Evolutionary conservation across 64 coral and sea anemone genomes (phyloP), one percentile per base, ranked within the genome.

Genomic region (Pocillopora verrucosa): DNA sequence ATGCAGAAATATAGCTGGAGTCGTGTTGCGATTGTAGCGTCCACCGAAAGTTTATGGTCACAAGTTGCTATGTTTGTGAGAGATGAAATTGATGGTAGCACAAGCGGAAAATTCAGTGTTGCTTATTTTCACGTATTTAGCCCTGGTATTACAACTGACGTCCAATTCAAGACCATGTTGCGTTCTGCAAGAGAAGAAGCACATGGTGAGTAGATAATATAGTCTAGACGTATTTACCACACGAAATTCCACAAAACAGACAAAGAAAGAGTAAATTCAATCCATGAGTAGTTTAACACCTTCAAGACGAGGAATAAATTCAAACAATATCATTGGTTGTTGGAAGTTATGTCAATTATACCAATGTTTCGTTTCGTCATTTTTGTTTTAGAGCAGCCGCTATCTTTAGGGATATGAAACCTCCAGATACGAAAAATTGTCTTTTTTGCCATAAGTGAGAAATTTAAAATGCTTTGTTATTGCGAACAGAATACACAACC

Each of bases 41-140:
- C 94, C 3, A 96, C 91, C 11, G 94, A 96, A 22, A 87, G 82
- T 45, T 3, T 96, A 7, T 96, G 87, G 87, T 80, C 94, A 16
- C 90, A 96, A 75, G 62, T 92, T 72, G 90, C 94, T 76, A 96
- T 80, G 25, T 74, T 92, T 41, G 75, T 89, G 11, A 96, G 80
- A 70, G 58, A 80, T 58, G 87, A 92, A 75, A 79, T 92, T 13
- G 90, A 92, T 26, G 20, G 11, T 14, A 34, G 36, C 0, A 78
- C 14, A n/a, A 67, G 37, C 13, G 41, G 87, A 15, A 77, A 22
- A 77, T 70, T 79, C 30, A 77, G 19, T 38, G 94, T 96, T 4
- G 92, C 94, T 34, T 95, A 91, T 80, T 95, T 95, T 92, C 84
- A 94, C 24, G 78, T 76, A 3, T 94, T 94, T 80, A 94, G 65